These are phyloP conservation scores for Eospalax fontanierii DNA, from an alignment of 2,797 vertebrate species.

Conservation along the genomic window DNA sequence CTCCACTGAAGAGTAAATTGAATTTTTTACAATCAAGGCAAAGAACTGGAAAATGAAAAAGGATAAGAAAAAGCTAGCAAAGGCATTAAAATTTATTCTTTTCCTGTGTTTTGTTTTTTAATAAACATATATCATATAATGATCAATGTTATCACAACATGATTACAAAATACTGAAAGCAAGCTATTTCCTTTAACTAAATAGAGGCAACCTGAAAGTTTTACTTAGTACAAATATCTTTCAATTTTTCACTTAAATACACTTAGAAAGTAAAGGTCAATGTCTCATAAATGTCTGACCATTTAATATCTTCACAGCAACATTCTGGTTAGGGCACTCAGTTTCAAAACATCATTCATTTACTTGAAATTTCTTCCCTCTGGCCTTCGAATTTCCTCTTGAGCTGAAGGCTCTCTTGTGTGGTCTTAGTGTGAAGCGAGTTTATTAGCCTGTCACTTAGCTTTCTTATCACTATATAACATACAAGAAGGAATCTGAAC, in stretches of 20 bases:
- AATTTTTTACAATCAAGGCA: neutral
- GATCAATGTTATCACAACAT: neutral
- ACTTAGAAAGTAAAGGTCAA: slow-evolving; percentile 46
- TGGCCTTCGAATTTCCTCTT: slow-evolving; percentile 54
- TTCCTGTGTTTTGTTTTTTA: neutral
- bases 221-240: slow-evolving; percentile 16
- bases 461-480: slow-evolving; percentile 32
- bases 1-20: neutral
- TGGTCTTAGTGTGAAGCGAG: slow-evolving; percentile 55
- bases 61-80: neutral
- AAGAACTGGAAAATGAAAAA: neutral
- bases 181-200: slow-evolving; percentile 29
- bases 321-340: slow-evolving; percentile 6
- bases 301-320: slow-evolving; percentile 42
- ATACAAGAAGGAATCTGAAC: slow-evolving; percentile 24
- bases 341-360: slow-evolving; percentile 58
- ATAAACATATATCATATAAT: neutral
- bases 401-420: slow-evolving; percentile 53
- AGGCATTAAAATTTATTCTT: neutral
- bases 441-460: slow-evolving; percentile 50
- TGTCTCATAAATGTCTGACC: slow-evolving; percentile 26
- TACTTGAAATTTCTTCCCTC: slow-evolving; percentile 55
- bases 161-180: slow-evolving; percentile 29
- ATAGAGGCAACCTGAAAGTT: slow-evolving; percentile 9
- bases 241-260: slow-evolving; percentile 22